Evolutionary conservation across 2,113 vertebrate genomes (phyloP).

Genomic region (Dolichallabes microphthalmus): DNA sequence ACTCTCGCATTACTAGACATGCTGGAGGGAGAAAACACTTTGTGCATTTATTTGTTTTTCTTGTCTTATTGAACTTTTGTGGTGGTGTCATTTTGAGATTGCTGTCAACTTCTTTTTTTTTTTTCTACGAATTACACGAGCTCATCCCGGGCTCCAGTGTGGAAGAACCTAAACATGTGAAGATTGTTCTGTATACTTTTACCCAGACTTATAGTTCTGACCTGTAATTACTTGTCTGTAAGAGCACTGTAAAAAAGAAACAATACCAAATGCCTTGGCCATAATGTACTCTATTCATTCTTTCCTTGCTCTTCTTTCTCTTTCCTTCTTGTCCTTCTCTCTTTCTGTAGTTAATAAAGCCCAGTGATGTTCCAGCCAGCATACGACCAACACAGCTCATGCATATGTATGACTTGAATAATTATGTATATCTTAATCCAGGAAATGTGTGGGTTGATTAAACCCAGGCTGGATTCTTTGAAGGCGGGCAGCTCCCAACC

Average conservation of each 20-base stretch:
- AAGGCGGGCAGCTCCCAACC: conserved; percentile 49
- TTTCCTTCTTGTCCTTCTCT: conserved; percentile 17
- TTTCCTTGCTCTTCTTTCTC: not conserved
- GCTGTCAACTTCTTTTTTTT: not conserved
- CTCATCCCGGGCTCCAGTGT: not conserved
- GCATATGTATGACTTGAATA: conserved; percentile 54
- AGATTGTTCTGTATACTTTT: conserved; percentile 14
- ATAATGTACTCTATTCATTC: conserved; percentile 3
- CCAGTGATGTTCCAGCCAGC: conserved; percentile 36
- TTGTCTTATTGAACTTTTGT: conserved; percentile 9
- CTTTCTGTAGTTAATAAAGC: conserved; percentile 41
- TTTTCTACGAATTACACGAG: not conserved
- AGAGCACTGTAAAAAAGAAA: conserved; percentile 29
- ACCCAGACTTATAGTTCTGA: conserved; percentile 30
- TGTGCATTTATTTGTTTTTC: conserved; percentile 4
- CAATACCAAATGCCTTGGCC: conserved; percentile 12
- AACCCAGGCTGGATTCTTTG: conserved; percentile 52
- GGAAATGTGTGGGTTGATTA: conserved; percentile 58
- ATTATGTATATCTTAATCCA: conserved; percentile 59
- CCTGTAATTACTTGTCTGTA: conserved; percentile 45
- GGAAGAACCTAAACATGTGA: not conserved
- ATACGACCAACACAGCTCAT: conserved; percentile 43
- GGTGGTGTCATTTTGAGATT: conserved; percentile 6
- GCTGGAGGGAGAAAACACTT: not conserved
- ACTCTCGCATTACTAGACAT: not conserved